phyloP scores from a whole-genome alignment of 1,140 invertebrate genomes.

The Geopemphigus sp. region DNA sequence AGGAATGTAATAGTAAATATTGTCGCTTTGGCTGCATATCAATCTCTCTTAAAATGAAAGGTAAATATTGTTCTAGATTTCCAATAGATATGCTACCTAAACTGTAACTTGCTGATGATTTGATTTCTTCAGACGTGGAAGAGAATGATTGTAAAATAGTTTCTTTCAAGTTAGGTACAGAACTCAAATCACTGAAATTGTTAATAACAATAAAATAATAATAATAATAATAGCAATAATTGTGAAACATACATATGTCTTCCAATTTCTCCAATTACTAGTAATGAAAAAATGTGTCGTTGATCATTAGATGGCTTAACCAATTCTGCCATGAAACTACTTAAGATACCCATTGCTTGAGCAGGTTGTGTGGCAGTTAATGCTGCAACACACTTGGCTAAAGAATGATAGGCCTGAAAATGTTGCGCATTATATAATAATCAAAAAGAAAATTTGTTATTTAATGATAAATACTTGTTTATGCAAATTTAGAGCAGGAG shows the following conservation, averaged over 20 bases:
- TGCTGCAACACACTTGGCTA: slow-evolving; percentile 93
- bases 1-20: slow-evolving; percentile 91
- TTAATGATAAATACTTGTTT: slow-evolving; percentile 52
- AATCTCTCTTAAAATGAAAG: slow-evolving; percentile 92
- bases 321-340: slow-evolving; percentile 81
- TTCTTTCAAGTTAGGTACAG: slow-evolving; percentile 69
- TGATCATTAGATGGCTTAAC: slow-evolving; percentile 72
- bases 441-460: not conserved
- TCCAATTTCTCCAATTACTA: slow-evolving; percentile 96
- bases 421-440: not conserved
- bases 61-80: slow-evolving; percentile 89
- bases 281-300: slow-evolving; percentile 85
- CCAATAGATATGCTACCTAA: slow-evolving; percentile 92
- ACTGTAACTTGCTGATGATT: slow-evolving; percentile 95
- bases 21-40: slow-evolving; percentile 90
- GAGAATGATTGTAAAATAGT: slow-evolving; percentile 75
- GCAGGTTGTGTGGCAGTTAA: slow-evolving; percentile 75
- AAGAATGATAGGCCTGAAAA: slow-evolving; percentile 78
- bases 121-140: slow-evolving; percentile 80
- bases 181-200: slow-evolving; percentile 76
- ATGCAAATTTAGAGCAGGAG: slow-evolving; percentile 51
- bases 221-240: slow-evolving; percentile 5
- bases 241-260: slow-evolving; percentile 74
- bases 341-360: slow-evolving; percentile 77
- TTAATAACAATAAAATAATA: not conserved